Percentiles rank a stretch among this genome's conserved stretches.
Evolutionary conservation across 2,797 vertebrate species (phyloP).

Genomic region (Syngnathus acus): DNA sequence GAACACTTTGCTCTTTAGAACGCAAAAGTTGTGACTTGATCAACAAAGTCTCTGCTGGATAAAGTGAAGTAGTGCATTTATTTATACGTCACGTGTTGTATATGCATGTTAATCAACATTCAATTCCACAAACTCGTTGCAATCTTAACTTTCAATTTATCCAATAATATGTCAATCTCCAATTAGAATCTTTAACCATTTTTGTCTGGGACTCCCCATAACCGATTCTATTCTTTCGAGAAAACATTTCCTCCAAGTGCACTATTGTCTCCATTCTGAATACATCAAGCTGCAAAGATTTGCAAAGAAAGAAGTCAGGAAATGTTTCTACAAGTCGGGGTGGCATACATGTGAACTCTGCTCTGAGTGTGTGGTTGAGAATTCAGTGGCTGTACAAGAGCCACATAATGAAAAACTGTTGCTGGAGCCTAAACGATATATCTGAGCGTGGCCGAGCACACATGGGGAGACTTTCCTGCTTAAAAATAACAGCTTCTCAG

Average conservation of each 20-base stretch:
- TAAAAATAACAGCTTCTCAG: conserved; percentile 50
- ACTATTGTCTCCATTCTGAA: background rate
- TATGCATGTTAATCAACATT: background rate
- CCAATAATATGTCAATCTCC: background rate
- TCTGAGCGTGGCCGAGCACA: conserved; percentile 29
- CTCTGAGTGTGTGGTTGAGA: conserved; percentile 6
- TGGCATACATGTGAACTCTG: conserved; percentile 21
- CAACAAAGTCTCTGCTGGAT: background rate
- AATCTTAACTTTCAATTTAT: no score
- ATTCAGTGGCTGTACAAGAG: conserved; percentile 27
- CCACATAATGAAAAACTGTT: conserved; percentile 34
- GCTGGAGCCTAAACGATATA: conserved; percentile 32
- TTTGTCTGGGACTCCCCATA: background rate
- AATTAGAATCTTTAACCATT: background rate
- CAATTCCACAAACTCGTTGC: background rate
- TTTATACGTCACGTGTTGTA: background rate
- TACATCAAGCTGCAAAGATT: background rate
- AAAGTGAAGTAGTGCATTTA: background rate
- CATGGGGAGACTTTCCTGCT: conserved; percentile 38
- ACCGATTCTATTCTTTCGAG: background rate
- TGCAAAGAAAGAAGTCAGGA: background rate
- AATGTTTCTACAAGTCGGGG: background rate
- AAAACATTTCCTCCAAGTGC: background rate
- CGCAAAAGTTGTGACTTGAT: background rate
- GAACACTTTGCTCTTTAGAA: background rate